These are phyloP conservation scores for Ranitomeya variabilis DNA, from an alignment of 2,113 vertebrate genomes.

Conservation along the genomic window DNA sequence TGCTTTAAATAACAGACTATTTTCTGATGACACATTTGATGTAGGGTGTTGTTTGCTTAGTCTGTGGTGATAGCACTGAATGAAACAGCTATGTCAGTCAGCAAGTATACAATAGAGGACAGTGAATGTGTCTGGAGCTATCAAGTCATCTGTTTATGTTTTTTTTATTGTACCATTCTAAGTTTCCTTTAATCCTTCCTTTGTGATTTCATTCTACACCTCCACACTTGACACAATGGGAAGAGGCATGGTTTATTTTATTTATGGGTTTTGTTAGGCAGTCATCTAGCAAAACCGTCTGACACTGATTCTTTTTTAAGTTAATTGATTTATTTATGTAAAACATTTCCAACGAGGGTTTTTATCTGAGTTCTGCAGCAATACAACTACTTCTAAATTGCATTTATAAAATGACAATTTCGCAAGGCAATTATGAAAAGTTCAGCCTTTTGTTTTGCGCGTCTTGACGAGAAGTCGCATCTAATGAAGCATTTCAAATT, in stretches of 20 bases:
- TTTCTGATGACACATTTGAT: too few species aligned
- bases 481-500: conserved; percentile 58
- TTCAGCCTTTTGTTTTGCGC: conserved; percentile 55
- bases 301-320: conserved; percentile 48
- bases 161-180: background rate
- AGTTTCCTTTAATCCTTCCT: conserved; percentile 23
- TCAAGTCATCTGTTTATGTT: conserved; percentile 18
- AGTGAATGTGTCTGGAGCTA: background rate
- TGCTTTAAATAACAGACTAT: too few species aligned
- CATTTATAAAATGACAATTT: conserved; percentile 55
- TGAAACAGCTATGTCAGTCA: background rate
- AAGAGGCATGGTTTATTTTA: conserved; percentile 31
- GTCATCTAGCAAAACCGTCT: conserved; percentile 33
- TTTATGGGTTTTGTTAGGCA: conserved; percentile 47
- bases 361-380: conserved; percentile 56
- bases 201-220: conserved; percentile 22
- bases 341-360: conserved; percentile 52
- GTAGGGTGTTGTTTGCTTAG: background rate
- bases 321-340: conserved; percentile 58
- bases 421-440: conserved; percentile 55
- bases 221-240: conserved; percentile 23
- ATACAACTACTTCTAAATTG: conserved; percentile 54
- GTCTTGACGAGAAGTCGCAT: conserved; percentile 52
- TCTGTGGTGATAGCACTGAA: background rate
- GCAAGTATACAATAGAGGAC: background rate